These are phyloP conservation scores for Anastrepha ludens DNA, from an alignment of 1,140 invertebrate species.

Conservation along the genomic window DNA sequence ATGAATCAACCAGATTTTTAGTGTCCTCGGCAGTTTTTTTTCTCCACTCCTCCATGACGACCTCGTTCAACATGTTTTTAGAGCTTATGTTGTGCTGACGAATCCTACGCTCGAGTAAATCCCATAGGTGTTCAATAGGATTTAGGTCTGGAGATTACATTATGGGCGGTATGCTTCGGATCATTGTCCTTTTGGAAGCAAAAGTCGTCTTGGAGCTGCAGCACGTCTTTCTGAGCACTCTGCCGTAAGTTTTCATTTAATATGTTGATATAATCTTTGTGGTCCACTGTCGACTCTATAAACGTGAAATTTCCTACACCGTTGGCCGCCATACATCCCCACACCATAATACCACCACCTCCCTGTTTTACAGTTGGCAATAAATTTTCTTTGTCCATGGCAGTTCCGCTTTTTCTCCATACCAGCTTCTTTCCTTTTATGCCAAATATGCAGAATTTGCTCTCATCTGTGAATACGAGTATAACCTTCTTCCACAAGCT, in stretches of 20 bases:
- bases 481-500: no score
- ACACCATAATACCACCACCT: constrained; percentile 62
- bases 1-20: no score
- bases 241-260: constrained; percentile 49
- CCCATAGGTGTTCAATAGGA: no score
- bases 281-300: constrained; percentile 25
- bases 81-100: no score
- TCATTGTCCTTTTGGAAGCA: constrained; percentile 50
- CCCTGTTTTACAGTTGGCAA: no score
- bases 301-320: constrained; percentile 63
- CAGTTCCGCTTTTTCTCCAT: not conserved
- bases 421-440: not conserved
- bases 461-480: no score
- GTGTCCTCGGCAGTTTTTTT: no score
- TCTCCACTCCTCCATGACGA: no score
- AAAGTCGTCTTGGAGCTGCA: not conserved
- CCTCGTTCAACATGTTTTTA: no score
- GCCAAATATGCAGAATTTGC: no score
- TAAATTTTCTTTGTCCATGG: constrained; percentile 5
- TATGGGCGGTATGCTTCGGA: constrained; percentile 24
- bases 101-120: no score
- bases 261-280: constrained; percentile 36
- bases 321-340: constrained; percentile 64
- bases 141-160: not conserved
- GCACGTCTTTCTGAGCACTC: not conserved